Conservation (phyloP, 2,797 vertebrate genomes). For the Tangara arthus region DNA sequence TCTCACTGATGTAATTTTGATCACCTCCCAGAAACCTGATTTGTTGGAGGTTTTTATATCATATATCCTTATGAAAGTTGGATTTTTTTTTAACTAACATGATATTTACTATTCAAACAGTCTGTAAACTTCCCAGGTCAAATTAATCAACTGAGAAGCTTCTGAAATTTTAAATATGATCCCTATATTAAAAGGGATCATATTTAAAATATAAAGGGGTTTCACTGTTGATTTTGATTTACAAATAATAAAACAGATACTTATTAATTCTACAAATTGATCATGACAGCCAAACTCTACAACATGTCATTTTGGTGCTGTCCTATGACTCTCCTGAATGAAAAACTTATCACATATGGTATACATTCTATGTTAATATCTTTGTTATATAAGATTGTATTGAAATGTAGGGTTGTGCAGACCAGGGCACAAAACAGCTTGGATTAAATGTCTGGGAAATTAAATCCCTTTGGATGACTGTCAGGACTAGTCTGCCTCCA, state of each 20-base stretch:
- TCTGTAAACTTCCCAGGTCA: slow-evolving; percentile 9
- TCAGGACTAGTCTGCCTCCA: background rate
- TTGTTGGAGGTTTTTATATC: background rate
- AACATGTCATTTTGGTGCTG: background rate
- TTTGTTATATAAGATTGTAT: background rate
- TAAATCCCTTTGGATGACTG: slow-evolving; percentile 9
- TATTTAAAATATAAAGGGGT: slow-evolving; percentile 29
- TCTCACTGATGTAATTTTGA: background rate
- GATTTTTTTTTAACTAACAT: background rate
- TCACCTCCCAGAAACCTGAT: background rate
- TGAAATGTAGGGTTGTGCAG: background rate
- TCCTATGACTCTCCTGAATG: background rate
- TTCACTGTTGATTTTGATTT: slow-evolving; percentile 31
- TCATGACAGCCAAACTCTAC: background rate
- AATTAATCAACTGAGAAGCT: slow-evolving; percentile 28
- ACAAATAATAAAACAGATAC: slow-evolving; percentile 13
- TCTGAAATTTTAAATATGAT: slow-evolving; percentile 1
- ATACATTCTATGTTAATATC: background rate
- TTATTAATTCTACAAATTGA: slow-evolving; percentile 12
- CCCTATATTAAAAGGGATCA: too few relatives aligned
- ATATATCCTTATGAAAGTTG: background rate
- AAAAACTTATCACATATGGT: background rate
- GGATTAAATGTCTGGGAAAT: slow-evolving; percentile 31
- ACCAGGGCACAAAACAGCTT: background rate
- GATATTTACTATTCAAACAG: slow-evolving; percentile 24